Conservation (phyloP, 2,113 vertebrate species). For the Siniperca knerii region DNA sequence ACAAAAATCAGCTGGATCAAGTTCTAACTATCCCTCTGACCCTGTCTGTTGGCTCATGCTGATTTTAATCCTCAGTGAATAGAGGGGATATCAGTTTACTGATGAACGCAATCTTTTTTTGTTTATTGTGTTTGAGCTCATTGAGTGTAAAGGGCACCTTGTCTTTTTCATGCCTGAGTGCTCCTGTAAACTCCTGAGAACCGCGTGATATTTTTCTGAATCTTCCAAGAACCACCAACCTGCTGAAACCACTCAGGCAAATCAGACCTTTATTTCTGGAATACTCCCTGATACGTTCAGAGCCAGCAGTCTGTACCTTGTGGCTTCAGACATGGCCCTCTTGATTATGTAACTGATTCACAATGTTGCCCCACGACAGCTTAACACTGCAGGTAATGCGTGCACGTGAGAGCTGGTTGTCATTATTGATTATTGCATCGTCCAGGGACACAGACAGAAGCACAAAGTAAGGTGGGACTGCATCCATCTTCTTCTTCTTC, state of each 20-base stretch:
- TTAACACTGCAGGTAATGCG: slow-evolving; percentile 3
- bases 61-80: neutral
- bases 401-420: neutral
- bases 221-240: slow-evolving; percentile 46
- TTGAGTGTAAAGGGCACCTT: slow-evolving; percentile 8
- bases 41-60: neutral
- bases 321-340: neutral
- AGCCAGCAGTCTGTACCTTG: neutral
- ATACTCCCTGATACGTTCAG: neutral
- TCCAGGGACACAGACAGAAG: neutral
- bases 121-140: neutral
- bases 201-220: neutral
- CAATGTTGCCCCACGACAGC: neutral
- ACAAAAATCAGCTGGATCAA: neutral
- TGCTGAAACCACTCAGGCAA: slow-evolving; percentile 26
- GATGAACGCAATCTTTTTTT: neutral
- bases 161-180: slow-evolving; percentile 1
- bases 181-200: slow-evolving; percentile 1
- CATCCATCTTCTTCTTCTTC: slow-evolving; percentile 2
- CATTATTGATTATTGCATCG: slow-evolving; percentile 11
- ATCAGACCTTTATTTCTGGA: slow-evolving; percentile 20
- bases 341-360: slow-evolving; percentile 15
- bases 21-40: neutral
- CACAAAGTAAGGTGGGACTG: neutral
- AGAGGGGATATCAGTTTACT: neutral